A percentile compares a stretch with the other conserved stretches of the same genome.
These are phyloP conservation scores for Parnassius glacialis DNA, from an alignment of 2,888 invertebrate genomes.

Conservation along the genomic window DNA sequence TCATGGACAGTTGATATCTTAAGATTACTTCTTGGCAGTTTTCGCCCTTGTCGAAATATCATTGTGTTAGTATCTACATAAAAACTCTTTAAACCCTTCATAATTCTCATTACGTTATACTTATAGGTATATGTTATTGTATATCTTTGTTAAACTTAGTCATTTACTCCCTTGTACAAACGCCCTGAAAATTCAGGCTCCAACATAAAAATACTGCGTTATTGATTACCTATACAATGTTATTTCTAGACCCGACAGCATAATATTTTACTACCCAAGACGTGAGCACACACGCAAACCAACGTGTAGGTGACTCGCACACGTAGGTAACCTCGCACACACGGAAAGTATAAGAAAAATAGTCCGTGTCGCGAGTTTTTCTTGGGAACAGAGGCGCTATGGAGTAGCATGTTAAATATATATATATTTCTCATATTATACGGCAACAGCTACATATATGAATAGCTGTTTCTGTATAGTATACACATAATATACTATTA, in stretches of 20 bases:
- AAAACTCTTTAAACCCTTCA: too few species aligned
- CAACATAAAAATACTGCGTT: constrained; percentile 65
- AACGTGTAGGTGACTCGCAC: constrained; percentile 24
- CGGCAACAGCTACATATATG: too few species aligned
- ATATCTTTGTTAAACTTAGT: constrained; percentile 21
- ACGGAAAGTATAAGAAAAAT: constrained; percentile 67
- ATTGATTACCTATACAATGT: constrained; percentile 82
- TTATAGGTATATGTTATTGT: background rate
- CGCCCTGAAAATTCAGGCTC: constrained; percentile 43
- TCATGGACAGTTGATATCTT: too few species aligned
- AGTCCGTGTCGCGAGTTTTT: constrained; percentile 73
- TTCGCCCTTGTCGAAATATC: too few species aligned
- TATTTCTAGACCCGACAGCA: constrained; percentile 79
- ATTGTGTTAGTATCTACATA: too few species aligned
- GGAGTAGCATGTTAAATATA: constrained; percentile 38
- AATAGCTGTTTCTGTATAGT: too few species aligned
- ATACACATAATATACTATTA: too few species aligned
- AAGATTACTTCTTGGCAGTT: too few species aligned
- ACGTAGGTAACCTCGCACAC: constrained; percentile 30
- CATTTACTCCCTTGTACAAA: constrained; percentile 30
- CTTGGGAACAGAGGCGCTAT: constrained; percentile 49
- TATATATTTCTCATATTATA: too few species aligned
- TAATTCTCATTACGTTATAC: too few species aligned
- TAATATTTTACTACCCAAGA: constrained; percentile 80
- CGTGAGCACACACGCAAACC: constrained; percentile 43